These are phyloP conservation scores for Gnathonemus longibarbis DNA, from an alignment of 2,113 vertebrate genomes.

Conservation along the genomic window DNA sequence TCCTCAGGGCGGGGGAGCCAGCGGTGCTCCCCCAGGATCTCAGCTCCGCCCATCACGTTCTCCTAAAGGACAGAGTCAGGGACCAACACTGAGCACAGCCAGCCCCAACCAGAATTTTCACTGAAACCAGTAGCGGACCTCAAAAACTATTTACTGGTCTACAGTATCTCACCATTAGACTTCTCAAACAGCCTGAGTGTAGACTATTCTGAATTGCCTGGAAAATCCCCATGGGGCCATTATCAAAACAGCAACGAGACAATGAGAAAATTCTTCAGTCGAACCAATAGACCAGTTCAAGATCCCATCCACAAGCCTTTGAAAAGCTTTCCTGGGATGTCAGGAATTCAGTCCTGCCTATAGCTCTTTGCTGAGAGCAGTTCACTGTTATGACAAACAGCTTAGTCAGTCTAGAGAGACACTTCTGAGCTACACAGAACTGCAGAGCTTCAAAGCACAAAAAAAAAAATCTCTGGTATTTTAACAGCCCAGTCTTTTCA, in stretches of 20 bases:
- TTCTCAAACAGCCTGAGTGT: background rate
- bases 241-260: background rate
- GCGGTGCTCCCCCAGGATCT: background rate
- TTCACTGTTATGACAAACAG: background rate
- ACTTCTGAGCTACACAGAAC: background rate
- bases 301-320: background rate
- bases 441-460: background rate
- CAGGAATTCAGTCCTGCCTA: background rate
- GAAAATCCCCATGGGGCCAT: background rate
- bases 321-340: background rate
- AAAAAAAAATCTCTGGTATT: background rate
- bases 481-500: background rate
- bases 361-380: background rate
- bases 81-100: background rate
- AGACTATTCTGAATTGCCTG: background rate
- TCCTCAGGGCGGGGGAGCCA: constrained; percentile 19
- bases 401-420: background rate
- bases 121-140: background rate
- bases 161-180: background rate
- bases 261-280: background rate
- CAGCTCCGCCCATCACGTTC: constrained; percentile 16
- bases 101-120: background rate
- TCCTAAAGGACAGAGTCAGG: background rate
- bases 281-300: background rate
- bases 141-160: background rate